Evolutionary conservation across 2,113 vertebrate species (phyloP).

Genomic region (Anseranas semipalmata): DNA sequence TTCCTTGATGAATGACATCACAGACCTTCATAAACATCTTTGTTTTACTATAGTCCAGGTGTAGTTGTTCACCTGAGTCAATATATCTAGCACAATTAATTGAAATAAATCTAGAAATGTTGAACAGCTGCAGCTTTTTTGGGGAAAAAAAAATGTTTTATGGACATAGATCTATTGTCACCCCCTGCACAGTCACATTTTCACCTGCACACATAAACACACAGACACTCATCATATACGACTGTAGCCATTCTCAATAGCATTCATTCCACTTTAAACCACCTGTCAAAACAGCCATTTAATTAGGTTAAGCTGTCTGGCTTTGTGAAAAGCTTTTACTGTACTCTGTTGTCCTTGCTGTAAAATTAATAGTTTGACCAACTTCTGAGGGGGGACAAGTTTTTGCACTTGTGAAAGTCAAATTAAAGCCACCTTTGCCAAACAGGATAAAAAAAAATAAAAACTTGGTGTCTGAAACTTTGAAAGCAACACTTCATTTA

Average conservation of each 20-base stretch:
- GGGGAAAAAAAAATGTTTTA: neutral
- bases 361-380: conserved; percentile 79
- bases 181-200: conserved; percentile 48
- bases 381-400: conserved; percentile 63
- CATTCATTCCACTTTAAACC: conserved; percentile 66
- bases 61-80: conserved; percentile 32
- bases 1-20: neutral
- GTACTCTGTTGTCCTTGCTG: conserved; percentile 68
- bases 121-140: neutral
- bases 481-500: conserved; percentile 77
- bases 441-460: conserved; percentile 29
- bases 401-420: conserved; percentile 75
- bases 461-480: conserved; percentile 60
- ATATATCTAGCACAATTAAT: conserved; percentile 13
- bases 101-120: conserved; percentile 24
- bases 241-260: conserved; percentile 57
- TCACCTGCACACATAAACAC: conserved; percentile 64
- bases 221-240: conserved; percentile 50
- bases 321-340: conserved; percentile 77
- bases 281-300: conserved; percentile 80
- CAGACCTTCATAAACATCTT: neutral
- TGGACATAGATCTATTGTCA: conserved; percentile 56
- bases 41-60: neutral
- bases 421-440: conserved; percentile 77
- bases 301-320: conserved; percentile 81